These are phyloP conservation scores for Brachirus orientalis DNA, from an alignment of 2,113 vertebrate genomes.

Conservation along the genomic window DNA sequence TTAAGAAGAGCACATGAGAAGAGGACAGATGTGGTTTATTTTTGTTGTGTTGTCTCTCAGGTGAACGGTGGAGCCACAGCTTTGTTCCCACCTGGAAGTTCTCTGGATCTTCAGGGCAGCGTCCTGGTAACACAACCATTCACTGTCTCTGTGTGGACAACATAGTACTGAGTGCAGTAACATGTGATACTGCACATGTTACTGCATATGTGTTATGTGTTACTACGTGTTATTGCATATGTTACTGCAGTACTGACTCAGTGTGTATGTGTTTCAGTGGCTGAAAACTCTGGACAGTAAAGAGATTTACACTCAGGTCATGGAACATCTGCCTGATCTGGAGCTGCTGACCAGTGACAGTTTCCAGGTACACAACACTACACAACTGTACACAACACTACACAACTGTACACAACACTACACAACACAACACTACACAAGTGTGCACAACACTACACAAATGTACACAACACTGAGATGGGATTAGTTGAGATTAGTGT, in stretches of 20 bases:
- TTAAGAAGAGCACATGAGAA: too few relatives aligned
- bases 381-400: not conserved
- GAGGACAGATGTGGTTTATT: too few relatives aligned
- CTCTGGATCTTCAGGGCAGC: conserved; percentile 85
- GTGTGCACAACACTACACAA: not conserved
- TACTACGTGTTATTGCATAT: not conserved
- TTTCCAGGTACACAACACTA: conserved; percentile 84
- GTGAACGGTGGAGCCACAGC: conserved; percentile 87
- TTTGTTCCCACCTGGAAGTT: conserved; percentile 92
- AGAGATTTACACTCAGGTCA: conserved; percentile 92
- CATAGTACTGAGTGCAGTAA: not conserved
- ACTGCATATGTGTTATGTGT: too few relatives aligned
- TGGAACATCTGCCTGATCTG: conserved; percentile 90
- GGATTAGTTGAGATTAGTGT: too few relatives aligned
- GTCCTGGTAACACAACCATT: conserved; percentile 82
- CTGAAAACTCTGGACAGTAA: conserved; percentile 90
- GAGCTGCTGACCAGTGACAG: conserved; percentile 84
- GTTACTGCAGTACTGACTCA: conserved; percentile 13
- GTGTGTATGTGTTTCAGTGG: conserved; percentile 81
- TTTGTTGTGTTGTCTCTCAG: conserved; percentile 46
- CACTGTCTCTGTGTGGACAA: not conserved
- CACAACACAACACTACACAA: too few relatives aligned
- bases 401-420: not conserved
- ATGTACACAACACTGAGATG: too few relatives aligned
- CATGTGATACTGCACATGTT: too few relatives aligned